A percentile compares a stretch with the other conserved stretches of the same genome.
Conservation (phyloP, 2,888 invertebrate species). For the Xestia sexstrigata region DNA sequence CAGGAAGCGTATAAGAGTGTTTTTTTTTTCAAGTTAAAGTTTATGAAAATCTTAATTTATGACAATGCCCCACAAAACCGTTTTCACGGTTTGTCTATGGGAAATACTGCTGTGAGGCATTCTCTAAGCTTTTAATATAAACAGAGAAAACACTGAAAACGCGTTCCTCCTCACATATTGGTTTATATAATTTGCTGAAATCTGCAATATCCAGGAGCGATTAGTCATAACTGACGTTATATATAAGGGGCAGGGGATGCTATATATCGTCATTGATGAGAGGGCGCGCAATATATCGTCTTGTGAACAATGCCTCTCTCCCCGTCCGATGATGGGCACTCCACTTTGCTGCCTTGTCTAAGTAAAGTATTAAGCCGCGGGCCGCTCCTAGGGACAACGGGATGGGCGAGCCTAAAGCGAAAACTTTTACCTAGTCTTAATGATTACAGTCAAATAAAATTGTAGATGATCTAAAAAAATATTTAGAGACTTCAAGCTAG, state of each 20-base stretch:
- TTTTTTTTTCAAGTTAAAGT: too few relatives aligned
- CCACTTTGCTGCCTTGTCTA: too few relatives aligned
- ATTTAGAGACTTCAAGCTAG: background rate
- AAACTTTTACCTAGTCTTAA: background rate
- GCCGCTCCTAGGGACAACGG: background rate
- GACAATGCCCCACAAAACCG: too few relatives aligned
- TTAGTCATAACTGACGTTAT: constrained; percentile 11
- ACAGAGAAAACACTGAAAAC: background rate
- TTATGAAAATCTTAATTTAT: too few relatives aligned
- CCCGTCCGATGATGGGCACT: background rate
- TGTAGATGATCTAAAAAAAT: background rate
- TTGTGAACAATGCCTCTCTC: background rate
- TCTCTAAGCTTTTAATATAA: background rate
- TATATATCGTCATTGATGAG: constrained; percentile 19
- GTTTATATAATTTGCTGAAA: constrained; percentile 9
- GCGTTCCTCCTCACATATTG: constrained; percentile 15
- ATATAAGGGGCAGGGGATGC: background rate
- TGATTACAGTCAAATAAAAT: background rate
- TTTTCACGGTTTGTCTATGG: too few relatives aligned
- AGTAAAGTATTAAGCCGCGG: background rate
- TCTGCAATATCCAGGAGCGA: constrained; percentile 15
- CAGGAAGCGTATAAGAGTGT: constrained; percentile 10
- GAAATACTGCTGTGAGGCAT: too few relatives aligned
- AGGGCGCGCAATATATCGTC: constrained; percentile 1
- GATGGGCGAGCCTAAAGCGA: background rate